phyloP scores from a whole-genome alignment of 1,140 invertebrate species.

The Phortica variegata region DNA sequence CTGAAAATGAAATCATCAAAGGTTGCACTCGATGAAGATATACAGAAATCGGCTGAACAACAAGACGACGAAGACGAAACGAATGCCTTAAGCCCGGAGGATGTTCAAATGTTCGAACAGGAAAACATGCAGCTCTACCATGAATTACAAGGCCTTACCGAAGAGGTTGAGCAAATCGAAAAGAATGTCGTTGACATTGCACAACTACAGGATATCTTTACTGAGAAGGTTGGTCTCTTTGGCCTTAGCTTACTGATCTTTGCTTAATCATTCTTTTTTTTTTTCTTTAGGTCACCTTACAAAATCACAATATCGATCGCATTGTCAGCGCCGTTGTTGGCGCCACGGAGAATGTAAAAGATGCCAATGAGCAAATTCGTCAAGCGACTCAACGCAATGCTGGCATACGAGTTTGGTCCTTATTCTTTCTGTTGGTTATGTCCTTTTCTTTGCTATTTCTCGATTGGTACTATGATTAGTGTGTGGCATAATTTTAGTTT shows the following conservation, averaged over 20 bases:
- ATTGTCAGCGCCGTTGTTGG: conserved; percentile 84
- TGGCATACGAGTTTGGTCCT: conserved; percentile 86
- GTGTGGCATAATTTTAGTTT: no score
- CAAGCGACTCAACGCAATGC: conserved; percentile 96
- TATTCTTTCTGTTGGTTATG: conserved; percentile 95
- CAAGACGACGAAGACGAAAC: conserved; percentile 57
- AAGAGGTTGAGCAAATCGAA: conserved; percentile 83
- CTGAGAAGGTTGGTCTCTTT: conserved; percentile 78
- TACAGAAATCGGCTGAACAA: conserved; percentile 33
- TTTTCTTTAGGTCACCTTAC: conserved; percentile 68
- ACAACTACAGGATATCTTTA: conserved; percentile 93
- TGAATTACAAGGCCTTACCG: conserved; percentile 78
- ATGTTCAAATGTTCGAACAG: conserved; percentile 85
- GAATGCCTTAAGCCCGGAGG: conserved; percentile 76
- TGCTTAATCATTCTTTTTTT: background rate
- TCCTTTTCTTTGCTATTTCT: conserved; percentile 94
- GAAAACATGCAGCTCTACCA: conserved; percentile 82
- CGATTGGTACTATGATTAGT: conserved; percentile 97
- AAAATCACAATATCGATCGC: conserved; percentile 90
- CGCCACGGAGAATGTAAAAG: conserved; percentile 91
- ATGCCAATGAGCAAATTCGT: conserved; percentile 95
- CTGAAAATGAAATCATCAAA: conserved; percentile 24
- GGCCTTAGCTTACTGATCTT: background rate
- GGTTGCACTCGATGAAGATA: conserved; percentile 46
- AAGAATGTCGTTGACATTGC: conserved; percentile 94